A percentile compares a stretch with the other conserved stretches of the same genome.
Conservation (phyloP, 2,888 invertebrate genomes). For the Blastobasis adustella region DNA sequence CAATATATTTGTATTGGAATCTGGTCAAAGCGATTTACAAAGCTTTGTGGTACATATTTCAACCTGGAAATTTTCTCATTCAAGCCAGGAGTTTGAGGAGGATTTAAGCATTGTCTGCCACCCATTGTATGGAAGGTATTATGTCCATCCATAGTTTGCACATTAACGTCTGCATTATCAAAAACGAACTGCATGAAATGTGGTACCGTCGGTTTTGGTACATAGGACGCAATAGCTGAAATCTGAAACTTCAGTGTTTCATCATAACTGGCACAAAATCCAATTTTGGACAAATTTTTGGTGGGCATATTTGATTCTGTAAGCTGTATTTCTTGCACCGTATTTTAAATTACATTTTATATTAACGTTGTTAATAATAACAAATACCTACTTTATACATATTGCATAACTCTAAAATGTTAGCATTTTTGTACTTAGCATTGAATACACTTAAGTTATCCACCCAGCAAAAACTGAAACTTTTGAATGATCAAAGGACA, state of each 20-base stretch:
- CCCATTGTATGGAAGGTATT: conserved; percentile 17
- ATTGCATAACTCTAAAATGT: too few species aligned
- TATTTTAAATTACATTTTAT: too few species aligned
- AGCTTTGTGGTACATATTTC: not conserved
- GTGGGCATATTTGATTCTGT: too few species aligned
- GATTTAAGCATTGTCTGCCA: conserved; percentile 9
- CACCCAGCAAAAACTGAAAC: too few species aligned
- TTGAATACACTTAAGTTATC: too few species aligned
- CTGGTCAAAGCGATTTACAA: not conserved
- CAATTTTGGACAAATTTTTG: too few species aligned
- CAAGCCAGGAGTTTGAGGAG: not conserved
- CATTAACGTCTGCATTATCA: conserved; percentile 16
- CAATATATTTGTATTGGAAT: not conserved
- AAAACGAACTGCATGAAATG: conserved; percentile 12
- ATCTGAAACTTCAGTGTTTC: conserved; percentile 14
- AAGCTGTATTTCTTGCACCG: too few species aligned
- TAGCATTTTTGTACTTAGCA: too few species aligned
- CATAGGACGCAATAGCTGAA: conserved; percentile 15
- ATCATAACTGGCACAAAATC: conserved; percentile 9
- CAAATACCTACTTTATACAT: too few species aligned
- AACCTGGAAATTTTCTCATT: not conserved
- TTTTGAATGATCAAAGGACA: too few species aligned
- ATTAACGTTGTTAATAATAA: too few species aligned
- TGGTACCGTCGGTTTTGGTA: not conserved
- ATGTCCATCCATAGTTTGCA: conserved; percentile 12